These are phyloP conservation scores for Rhinopithecus roxellana DNA, from an alignment of 2,113 vertebrate species.

Conservation along the genomic window DNA sequence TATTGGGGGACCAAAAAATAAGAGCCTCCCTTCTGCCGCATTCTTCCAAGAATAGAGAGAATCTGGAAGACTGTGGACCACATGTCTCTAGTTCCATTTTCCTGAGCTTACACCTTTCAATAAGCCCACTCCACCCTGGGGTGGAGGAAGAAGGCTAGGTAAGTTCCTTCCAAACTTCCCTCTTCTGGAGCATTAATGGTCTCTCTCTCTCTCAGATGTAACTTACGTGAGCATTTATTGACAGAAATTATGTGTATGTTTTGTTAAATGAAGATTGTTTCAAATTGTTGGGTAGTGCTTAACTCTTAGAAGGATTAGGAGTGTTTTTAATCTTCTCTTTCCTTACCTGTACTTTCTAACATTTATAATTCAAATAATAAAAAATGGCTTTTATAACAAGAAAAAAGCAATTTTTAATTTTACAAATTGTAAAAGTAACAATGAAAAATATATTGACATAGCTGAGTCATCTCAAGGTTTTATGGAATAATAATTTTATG, in stretches of 20 bases:
- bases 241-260: background rate
- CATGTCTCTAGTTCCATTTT: background rate
- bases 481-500: background rate
- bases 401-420: conserved; percentile 19
- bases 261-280: background rate
- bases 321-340: background rate
- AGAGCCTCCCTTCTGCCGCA: background rate
- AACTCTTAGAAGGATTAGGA: background rate
- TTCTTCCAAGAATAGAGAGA: background rate
- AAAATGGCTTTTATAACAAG: background rate
- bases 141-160: background rate
- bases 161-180: background rate
- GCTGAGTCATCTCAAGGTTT: background rate
- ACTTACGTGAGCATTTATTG: background rate
- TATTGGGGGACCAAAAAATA: background rate
- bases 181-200: background rate
- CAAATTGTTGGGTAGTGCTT: background rate
- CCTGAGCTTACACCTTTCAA: background rate
- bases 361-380: background rate
- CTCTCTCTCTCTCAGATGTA: background rate
- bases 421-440: background rate
- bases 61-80: background rate
- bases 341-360: background rate
- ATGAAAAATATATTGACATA: background rate
- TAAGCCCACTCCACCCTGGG: background rate